Evolutionary conservation across 2,113 vertebrate species (phyloP), one percentile per base, ranked within the genome.

Genomic region (Hemiprocne comata): DNA sequence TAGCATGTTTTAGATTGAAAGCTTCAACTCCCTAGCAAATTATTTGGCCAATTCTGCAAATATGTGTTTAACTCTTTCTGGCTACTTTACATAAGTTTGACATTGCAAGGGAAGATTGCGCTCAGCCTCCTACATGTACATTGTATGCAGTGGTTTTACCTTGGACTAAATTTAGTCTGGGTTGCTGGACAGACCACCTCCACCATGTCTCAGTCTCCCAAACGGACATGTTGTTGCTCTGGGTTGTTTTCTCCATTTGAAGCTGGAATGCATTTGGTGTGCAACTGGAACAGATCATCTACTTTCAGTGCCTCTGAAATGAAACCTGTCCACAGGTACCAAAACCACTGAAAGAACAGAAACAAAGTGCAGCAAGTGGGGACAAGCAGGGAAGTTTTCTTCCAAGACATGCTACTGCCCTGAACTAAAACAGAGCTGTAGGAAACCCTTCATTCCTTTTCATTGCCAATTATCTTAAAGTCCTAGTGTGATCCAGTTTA

Each of bases 1-100:
- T 85, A 73, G 31, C 17, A 5, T 26, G 34, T 51, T 78, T 93
- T 60, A 86, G 94, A 77, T 7, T 51, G 75, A 94, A 83, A 77
- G 29, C 9, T 70, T 86, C 29, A 86, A 36, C 28, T 95, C 20
- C 55, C 14, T 12, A 65, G 36, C 36, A 89, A 85, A 58, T 48
- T 72, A 31, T 54, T 54, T 34, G 28, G 50, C 40, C 36, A 58
- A n/a, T 85, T 76, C 23, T 91, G 53, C 29, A 64, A 91, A 55
- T 67, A 33, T 0, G 0, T 46, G 23, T 93, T 89, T 64, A 82
- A 53, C 50, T 5, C 11, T 82, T 69, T 84, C 48, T 87, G n/a
- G 10, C 54, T 83, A 50, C 60, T 83, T 85, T 40, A 29, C 3
- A 7, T 76, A 73, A 61, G 17, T 50, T 72, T 69, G 62, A 28